phyloP scores from a whole-genome alignment of 2,888 invertebrate genomes.

The Brachypalpus laphriformis region DNA sequence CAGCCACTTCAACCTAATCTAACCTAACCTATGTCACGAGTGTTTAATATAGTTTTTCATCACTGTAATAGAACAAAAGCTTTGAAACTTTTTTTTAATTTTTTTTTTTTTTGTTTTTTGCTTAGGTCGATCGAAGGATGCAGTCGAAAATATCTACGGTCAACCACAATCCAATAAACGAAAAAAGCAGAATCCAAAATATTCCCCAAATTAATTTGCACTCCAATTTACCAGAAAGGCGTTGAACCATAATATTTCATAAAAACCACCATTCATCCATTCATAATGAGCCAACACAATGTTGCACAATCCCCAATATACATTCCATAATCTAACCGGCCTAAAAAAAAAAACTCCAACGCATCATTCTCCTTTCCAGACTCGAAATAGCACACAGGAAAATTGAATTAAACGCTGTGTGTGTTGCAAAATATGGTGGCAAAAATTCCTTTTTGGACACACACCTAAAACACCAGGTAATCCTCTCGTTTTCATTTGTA shows the following conservation, averaged over 20 bases:
- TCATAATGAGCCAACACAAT: constrained; percentile 46
- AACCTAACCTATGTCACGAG: too few relatives aligned
- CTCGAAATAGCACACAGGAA: background rate
- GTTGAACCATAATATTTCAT: constrained; percentile 24
- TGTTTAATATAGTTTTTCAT: too few relatives aligned
- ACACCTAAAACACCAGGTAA: constrained; percentile 51
- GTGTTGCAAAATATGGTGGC: constrained; percentile 69
- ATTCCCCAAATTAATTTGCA: background rate
- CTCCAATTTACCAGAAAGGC: background rate
- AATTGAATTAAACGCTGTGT: constrained; percentile 44
- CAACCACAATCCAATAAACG: too few relatives aligned
- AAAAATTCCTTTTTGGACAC: constrained; percentile 50
- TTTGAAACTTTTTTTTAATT: too few relatives aligned
- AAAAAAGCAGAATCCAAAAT: too few relatives aligned
- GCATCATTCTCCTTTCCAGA: constrained; percentile 31
- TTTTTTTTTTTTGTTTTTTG: too few relatives aligned
- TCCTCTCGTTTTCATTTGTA: constrained; percentile 68
- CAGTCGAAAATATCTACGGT: too few relatives aligned
- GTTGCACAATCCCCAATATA: constrained; percentile 27
- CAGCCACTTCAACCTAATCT: too few relatives aligned
- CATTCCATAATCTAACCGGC: constrained; percentile 28
- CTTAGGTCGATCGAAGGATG: too few relatives aligned
- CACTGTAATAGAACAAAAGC: too few relatives aligned
- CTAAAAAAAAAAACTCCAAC: background rate
- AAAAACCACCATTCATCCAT: constrained; percentile 30